Percentiles rank a stretch among this genome's conserved stretches.
Conservation (phyloP, 2,797 vertebrate genomes). For the Microctenopoma lineatum region DNA sequence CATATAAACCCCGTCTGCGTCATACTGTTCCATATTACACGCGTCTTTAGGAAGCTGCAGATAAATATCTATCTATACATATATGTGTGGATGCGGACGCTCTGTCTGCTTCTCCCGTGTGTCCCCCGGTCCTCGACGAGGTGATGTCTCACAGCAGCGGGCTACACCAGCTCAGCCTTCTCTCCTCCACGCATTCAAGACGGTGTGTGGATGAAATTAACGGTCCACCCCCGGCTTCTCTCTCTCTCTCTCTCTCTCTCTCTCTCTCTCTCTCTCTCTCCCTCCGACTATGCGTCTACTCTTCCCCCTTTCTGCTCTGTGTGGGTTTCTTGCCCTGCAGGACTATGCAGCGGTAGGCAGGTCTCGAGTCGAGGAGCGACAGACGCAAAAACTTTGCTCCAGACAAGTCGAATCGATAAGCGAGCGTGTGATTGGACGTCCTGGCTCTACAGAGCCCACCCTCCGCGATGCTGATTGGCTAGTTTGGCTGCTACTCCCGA, state of each 20-base stretch:
- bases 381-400: constrained; percentile 80
- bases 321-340: constrained; percentile 38
- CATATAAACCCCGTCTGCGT: constrained; percentile 85
- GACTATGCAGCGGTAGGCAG: constrained; percentile 65
- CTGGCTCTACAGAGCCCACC: constrained; percentile 41
- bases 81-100: constrained; percentile 10
- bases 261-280: constrained; percentile 34
- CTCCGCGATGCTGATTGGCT: constrained; percentile 64
- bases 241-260: constrained; percentile 42
- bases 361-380: constrained; percentile 59
- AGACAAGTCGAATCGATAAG: constrained; percentile 74
- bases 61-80: not conserved
- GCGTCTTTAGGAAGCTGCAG: not conserved
- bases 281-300: constrained; percentile 50
- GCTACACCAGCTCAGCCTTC: constrained; percentile 38
- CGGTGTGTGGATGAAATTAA: constrained; percentile 77
- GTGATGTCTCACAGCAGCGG: constrained; percentile 62
- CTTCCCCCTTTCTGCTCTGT: constrained; percentile 30
- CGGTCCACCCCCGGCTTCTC: constrained; percentile 74
- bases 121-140: constrained; percentile 62
- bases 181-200: constrained; percentile 77
- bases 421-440: constrained; percentile 73
- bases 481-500: constrained; percentile 42
- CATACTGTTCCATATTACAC: constrained; percentile 86
- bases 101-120: constrained; percentile 40